Evolutionary conservation across 1,140 invertebrate species (phyloP).

Genomic region (Heliconius hewitsoni): DNA sequence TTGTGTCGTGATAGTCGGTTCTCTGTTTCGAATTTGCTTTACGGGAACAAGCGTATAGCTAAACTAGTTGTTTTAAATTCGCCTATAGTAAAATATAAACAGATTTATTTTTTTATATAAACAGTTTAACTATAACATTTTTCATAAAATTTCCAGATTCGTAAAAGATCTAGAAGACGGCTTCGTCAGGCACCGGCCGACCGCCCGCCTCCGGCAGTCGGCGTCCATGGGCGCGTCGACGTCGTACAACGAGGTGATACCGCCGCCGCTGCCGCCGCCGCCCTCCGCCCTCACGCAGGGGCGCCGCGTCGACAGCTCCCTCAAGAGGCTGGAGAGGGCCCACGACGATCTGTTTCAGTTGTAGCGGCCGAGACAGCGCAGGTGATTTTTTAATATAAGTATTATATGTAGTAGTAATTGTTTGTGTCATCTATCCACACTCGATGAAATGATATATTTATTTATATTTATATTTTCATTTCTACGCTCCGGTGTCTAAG

Average conservation of each 20-base stretch:
- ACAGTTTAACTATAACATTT: too few relatives aligned
- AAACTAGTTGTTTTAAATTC: not conserved
- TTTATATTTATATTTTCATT: too few relatives aligned
- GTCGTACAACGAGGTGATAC: slow-evolving; percentile 72
- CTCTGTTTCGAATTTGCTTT: too few relatives aligned
- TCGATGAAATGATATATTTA: too few relatives aligned
- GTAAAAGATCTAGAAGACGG: slow-evolving; percentile 81
- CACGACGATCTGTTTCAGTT: slow-evolving; percentile 95
- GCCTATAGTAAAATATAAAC: too few relatives aligned
- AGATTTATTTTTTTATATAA: too few relatives aligned
- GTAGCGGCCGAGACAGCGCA: slow-evolving; percentile 85
- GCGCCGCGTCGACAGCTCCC: slow-evolving; percentile 87
- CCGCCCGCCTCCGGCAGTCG: slow-evolving; percentile 82
- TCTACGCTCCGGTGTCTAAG: too few relatives aligned
- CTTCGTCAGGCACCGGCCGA: slow-evolving; percentile 79
- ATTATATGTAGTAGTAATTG: too few relatives aligned
- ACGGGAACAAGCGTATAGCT: too few relatives aligned
- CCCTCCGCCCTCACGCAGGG: slow-evolving; percentile 90
- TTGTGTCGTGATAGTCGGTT: too few relatives aligned
- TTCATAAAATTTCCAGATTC: slow-evolving; percentile 74
- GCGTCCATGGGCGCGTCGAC: slow-evolving; percentile 75
- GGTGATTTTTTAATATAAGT: slow-evolving; percentile 30
- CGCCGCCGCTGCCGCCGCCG: slow-evolving; percentile 77
- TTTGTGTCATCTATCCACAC: too few relatives aligned
- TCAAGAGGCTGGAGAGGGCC: slow-evolving; percentile 89